A percentile compares a stretch with the other conserved stretches of the same genome.
phyloP scores from a whole-genome alignment of 2,797 vertebrate species.

The Notoglanidium macrostoma region DNA sequence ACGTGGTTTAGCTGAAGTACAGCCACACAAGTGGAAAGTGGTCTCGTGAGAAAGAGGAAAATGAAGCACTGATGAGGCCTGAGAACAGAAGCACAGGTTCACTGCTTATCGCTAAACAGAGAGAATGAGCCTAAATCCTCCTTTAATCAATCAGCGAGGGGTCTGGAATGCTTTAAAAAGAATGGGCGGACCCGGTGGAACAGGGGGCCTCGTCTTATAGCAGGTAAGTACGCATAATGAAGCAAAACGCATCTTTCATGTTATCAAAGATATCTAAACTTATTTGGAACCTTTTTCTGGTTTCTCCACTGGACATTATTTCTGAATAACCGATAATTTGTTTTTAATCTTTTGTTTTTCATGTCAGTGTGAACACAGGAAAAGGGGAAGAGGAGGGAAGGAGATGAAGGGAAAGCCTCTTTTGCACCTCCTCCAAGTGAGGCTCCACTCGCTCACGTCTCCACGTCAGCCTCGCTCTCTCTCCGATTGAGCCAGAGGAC shows the following conservation, averaged over 20 bases:
- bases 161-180: conserved; percentile 48
- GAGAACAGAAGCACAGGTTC: conserved; percentile 35
- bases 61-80: conserved; percentile 18
- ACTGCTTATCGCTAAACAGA: conserved; percentile 32
- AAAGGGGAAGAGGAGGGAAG: conserved; percentile 31
- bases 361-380: conserved; percentile 40
- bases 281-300: not conserved
- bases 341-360: conserved; percentile 13
- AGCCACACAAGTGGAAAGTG: conserved; percentile 39
- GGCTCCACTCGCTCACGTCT: conserved; percentile 19
- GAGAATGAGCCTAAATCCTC: conserved; percentile 17
- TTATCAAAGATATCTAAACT: conserved; percentile 24
- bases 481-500: not conserved
- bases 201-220: conserved; percentile 35
- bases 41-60: conserved; percentile 1
- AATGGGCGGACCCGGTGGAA: conserved; percentile 33
- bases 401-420: conserved; percentile 29
- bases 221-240: conserved; percentile 19
- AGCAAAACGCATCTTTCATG: conserved; percentile 10
- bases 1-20: conserved; percentile 22
- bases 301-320: conserved; percentile 38
- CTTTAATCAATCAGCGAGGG: conserved; percentile 33
- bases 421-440: conserved; percentile 53
- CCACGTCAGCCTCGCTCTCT: not conserved
- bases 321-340: conserved; percentile 24